Percentiles rank a stretch among this genome's conserved stretches.
phyloP scores from a whole-genome alignment of 2,797 vertebrate species.

The Triplophysa yarkandensis region DNA sequence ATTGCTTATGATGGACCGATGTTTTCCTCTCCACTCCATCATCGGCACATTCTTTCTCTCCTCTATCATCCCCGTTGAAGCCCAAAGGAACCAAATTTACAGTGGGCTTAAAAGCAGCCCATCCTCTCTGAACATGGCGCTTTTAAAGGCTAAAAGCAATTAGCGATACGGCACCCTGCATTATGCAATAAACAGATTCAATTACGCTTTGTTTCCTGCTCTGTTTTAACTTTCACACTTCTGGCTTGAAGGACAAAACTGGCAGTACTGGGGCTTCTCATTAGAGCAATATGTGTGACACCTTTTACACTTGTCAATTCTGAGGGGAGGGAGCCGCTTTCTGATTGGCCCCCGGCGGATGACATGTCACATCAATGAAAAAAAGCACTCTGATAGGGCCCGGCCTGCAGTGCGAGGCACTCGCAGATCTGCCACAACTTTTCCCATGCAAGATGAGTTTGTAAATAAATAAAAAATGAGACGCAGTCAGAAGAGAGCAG shows the following conservation, averaged over 20 bases:
- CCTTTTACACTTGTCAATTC: conserved; percentile 83
- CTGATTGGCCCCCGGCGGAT: conserved; percentile 69
- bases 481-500: conserved; percentile 12
- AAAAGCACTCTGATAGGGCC: conserved; percentile 67
- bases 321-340: conserved; percentile 69
- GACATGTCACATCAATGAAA: conserved; percentile 78
- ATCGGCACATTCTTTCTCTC: not conserved
- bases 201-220: conserved; percentile 4
- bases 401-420: conserved; percentile 68
- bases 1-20: conserved; percentile 36
- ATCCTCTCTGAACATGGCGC: conserved; percentile 7
- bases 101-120: conserved; percentile 22
- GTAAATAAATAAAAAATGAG: conserved; percentile 37
- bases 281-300: conserved; percentile 82
- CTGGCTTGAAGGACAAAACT: conserved; percentile 71
- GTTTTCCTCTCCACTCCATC: conserved; percentile 15
- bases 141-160: conserved; percentile 15
- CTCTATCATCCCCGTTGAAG: not conserved
- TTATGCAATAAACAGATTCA: conserved; percentile 16
- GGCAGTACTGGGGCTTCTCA: conserved; percentile 73
- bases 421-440: conserved; percentile 57
- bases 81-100: conserved; percentile 5
- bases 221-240: not conserved
- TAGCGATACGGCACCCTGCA: conserved; percentile 5
- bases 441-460: conserved; percentile 63